Conservation (phyloP, 2,888 invertebrate genomes). For the Drosophila borborema region DNA sequence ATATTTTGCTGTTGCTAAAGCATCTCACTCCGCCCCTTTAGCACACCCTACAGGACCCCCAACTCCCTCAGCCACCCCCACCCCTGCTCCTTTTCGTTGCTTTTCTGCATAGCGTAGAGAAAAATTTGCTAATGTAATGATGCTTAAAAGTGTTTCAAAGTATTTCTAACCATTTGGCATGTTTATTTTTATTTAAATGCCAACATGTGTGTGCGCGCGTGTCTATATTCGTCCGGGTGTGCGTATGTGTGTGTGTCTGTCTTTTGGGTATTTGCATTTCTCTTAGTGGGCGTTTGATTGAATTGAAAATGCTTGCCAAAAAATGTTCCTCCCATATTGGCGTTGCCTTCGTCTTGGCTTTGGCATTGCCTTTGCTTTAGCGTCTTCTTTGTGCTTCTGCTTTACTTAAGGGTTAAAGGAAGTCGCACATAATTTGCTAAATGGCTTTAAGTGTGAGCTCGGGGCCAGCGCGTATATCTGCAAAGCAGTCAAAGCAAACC, state of each 20-base stretch:
- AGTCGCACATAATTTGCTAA: slow-evolving; percentile 75
- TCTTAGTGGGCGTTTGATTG: slow-evolving; percentile 76
- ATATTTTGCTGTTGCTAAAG: slow-evolving; percentile 10
- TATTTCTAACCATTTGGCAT: slow-evolving; percentile 71
- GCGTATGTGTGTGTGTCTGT: slow-evolving; percentile 19
- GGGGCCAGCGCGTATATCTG: neutral
- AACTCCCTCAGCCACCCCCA: neutral
- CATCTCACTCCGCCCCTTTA: neutral
- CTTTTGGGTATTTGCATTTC: slow-evolving; percentile 56
- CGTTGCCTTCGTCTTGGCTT: slow-evolving; percentile 8
- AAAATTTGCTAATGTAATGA: slow-evolving; percentile 81
- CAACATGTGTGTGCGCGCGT: slow-evolving; percentile 56
- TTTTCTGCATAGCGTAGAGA: slow-evolving; percentile 24
- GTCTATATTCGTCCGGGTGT: slow-evolving; percentile 9
- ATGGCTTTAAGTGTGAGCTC: slow-evolving; percentile 66
- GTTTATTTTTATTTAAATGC: slow-evolving; percentile 81
- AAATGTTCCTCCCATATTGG: slow-evolving; percentile 40
- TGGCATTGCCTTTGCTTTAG: slow-evolving; percentile 17
- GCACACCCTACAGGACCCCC: neutral
- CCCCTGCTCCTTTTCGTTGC: neutral
- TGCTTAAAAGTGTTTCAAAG: slow-evolving; percentile 82
- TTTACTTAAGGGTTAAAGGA: slow-evolving; percentile 64
- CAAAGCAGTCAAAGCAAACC: slow-evolving; percentile 1
- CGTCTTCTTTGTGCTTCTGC: slow-evolving; percentile 38
- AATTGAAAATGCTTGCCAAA: slow-evolving; percentile 79